Conservation (phyloP, 2,888 invertebrate genomes). For the Osmoderma eremita region DNA sequence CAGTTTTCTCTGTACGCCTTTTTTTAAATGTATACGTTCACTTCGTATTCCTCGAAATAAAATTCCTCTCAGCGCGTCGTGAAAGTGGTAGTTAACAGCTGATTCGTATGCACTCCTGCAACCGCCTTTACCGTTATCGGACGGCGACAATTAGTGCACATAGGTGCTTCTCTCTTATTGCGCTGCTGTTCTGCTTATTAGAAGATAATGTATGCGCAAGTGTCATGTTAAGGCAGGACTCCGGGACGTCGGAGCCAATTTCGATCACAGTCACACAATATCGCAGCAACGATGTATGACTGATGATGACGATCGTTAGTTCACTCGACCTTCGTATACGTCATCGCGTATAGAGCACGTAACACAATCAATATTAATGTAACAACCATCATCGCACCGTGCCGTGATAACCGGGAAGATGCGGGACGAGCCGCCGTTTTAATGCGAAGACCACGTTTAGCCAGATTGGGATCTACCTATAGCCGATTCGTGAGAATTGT, state of each 20-base stretch:
- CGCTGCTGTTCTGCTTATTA: background rate
- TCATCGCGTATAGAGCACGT: background rate
- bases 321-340: background rate
- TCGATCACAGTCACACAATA: conserved; percentile 8
- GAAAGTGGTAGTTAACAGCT: conserved; percentile 1
- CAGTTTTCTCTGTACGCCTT: too few species aligned
- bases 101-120: background rate
- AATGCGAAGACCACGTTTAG: background rate
- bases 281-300: background rate
- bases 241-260: background rate
- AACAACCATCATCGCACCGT: background rate
- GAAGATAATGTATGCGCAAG: background rate
- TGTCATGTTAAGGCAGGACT: too few species aligned
- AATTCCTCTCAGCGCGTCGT: background rate
- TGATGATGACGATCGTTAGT: conserved; percentile 3
- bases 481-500: conserved; percentile 23
- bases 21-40: too few species aligned
- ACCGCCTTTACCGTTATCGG: conserved; percentile 5
- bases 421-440: background rate
- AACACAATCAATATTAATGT: conserved; percentile 10
- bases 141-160: conserved; percentile 18
- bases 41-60: too few species aligned
- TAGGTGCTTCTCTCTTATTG: background rate
- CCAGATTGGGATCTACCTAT: conserved; percentile 5
- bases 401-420: background rate